A percentile compares a stretch with the other conserved stretches of the same genome.
Conservation (phyloP, 2,888 invertebrate species). For the Patella ulyssiponensis region DNA sequence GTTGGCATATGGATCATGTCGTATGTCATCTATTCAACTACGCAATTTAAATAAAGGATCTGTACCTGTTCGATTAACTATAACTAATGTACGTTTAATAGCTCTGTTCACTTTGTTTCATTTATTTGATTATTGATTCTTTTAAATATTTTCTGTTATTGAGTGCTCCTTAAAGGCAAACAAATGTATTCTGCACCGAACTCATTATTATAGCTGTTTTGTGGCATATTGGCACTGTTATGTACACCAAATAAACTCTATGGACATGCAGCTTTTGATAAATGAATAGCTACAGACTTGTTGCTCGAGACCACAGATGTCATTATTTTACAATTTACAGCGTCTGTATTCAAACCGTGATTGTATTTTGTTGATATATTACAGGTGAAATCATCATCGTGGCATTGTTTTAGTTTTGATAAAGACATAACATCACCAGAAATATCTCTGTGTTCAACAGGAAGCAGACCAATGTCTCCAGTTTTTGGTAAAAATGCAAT, state of each 20-base stretch:
- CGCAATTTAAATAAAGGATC: slow-evolving; percentile 55
- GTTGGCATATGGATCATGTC: slow-evolving; percentile 56
- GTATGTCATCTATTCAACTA: slow-evolving; percentile 48
- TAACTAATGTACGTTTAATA: slow-evolving; percentile 52
- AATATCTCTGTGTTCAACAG: slow-evolving; percentile 53
- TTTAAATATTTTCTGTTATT: too few species aligned
- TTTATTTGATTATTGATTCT: neutral
- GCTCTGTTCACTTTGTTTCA: neutral
- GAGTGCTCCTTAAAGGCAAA: too few species aligned
- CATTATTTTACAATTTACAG: too few species aligned
- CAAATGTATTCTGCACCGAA: too few species aligned
- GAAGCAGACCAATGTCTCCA: slow-evolving; percentile 45
- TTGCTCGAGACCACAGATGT: too few species aligned
- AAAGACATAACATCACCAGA: slow-evolving; percentile 42
- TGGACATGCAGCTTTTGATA: too few species aligned
- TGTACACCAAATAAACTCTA: too few species aligned
- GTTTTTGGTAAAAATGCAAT: slow-evolving; percentile 51
- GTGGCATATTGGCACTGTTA: too few species aligned
- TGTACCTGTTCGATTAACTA: slow-evolving; percentile 58
- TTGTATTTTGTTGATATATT: slow-evolving; percentile 8
- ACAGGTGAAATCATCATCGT: slow-evolving; percentile 38
- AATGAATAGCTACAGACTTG: too few species aligned
- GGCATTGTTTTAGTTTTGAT: slow-evolving; percentile 64
- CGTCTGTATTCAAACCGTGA: too few species aligned
- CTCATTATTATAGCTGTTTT: too few species aligned